Evolutionary conservation across 2,113 vertebrate genomes (phyloP).

Genomic region (Apodemus speciosus): DNA sequence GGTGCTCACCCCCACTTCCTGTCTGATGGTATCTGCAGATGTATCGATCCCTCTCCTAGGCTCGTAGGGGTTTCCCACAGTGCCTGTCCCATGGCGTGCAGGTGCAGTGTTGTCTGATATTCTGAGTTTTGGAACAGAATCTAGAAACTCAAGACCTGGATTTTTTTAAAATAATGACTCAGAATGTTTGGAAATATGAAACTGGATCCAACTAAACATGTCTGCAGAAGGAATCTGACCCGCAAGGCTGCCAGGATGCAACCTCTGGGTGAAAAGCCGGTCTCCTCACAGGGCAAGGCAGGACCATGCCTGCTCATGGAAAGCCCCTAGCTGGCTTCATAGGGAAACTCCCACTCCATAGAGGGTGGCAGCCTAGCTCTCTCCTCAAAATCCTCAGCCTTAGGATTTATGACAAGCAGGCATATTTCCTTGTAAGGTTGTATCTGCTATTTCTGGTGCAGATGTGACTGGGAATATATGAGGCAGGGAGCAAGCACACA

Average conservation of each 20-base stretch:
- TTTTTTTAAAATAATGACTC: slow-evolving; percentile 6
- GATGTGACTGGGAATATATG: background rate
- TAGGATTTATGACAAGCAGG: background rate
- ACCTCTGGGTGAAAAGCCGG: background rate
- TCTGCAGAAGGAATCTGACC: background rate
- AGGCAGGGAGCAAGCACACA: background rate
- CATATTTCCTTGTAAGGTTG: background rate
- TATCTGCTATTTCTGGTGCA: background rate
- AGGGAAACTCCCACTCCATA: background rate
- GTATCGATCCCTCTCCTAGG: background rate
- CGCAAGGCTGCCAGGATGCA: background rate
- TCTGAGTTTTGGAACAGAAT: background rate
- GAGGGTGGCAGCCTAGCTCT: background rate
- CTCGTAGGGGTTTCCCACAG: background rate
- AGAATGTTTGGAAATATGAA: background rate
- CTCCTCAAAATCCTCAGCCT: background rate
- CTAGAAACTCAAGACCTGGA: background rate
- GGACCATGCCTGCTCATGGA: background rate
- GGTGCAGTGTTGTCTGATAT: background rate
- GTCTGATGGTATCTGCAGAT: background rate
- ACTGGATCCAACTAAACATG: background rate
- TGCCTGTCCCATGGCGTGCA: accelerated
- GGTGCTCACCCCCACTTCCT: background rate
- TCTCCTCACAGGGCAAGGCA: background rate
- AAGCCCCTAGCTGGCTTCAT: background rate